These are phyloP conservation scores for Papilio machaon DNA, from an alignment of 1,140 invertebrate genomes.

Conservation along the genomic window DNA sequence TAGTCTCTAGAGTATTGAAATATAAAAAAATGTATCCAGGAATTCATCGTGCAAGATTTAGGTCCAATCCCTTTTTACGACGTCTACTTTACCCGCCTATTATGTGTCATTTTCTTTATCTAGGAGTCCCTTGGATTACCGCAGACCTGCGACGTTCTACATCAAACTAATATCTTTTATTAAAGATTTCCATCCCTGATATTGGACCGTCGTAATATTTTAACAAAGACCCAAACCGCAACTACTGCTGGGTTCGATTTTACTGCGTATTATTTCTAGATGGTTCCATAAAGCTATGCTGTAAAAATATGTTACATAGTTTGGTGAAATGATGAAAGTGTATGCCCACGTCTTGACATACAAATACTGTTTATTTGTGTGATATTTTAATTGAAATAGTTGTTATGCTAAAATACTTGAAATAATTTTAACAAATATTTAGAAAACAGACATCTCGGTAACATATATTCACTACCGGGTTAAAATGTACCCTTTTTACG, in stretches of 20 bases:
- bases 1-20: neutral
- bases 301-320: neutral
- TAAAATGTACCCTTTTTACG: constrained; percentile 28
- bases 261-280: constrained; percentile 20
- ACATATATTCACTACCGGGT: constrained; percentile 19
- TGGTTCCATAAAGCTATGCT: neutral
- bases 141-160: constrained; percentile 14
- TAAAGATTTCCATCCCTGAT: constrained; percentile 22
- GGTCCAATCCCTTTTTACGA: constrained; percentile 31
- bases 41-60: constrained; percentile 23
- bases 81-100: constrained; percentile 29
- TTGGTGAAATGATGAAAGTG: neutral
- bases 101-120: constrained; percentile 33
- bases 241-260: constrained; percentile 12
- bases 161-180: constrained; percentile 21
- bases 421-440: constrained; percentile 6
- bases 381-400: neutral
- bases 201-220: constrained; percentile 26
- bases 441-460: neutral
- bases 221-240: constrained; percentile 24
- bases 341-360: neutral
- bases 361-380: no score
- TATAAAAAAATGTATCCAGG: constrained; percentile 2
- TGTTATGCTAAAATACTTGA: neutral
- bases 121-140: constrained; percentile 26